These are phyloP conservation scores for Habropoda laboriosa DNA, from an alignment of 1,140 invertebrate genomes.

Conservation along the genomic window DNA sequence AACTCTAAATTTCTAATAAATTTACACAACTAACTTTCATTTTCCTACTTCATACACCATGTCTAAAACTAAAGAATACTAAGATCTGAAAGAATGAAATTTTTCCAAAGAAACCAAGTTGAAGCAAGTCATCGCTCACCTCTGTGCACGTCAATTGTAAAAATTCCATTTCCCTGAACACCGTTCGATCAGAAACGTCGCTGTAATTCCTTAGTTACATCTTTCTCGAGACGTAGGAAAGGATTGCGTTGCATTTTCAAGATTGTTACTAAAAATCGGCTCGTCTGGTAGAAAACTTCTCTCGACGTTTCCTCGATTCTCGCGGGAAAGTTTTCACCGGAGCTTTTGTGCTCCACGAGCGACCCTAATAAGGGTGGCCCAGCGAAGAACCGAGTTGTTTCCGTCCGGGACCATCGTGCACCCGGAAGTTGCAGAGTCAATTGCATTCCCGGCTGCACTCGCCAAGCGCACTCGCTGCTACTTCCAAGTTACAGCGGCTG, in stretches of 20 bases:
- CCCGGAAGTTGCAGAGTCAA: constrained; percentile 41
- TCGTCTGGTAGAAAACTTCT: constrained; percentile 6
- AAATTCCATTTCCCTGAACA: no score
- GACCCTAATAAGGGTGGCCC: constrained; percentile 32
- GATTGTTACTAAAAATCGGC: background rate
- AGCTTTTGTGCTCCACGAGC: constrained; percentile 21
- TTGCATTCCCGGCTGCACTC: constrained; percentile 16
- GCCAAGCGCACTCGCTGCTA: constrained; percentile 6
- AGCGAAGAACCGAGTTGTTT: constrained; percentile 11
- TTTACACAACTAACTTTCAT: no score
- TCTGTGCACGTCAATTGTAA: no score
- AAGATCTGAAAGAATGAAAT: no score
- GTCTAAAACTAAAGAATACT: no score
- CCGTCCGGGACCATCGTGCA: background rate
- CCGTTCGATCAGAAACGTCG: no score
- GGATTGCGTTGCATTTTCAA: background rate
- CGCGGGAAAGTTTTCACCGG: constrained; percentile 18
- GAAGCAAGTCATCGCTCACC: no score
- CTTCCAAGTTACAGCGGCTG: background rate
- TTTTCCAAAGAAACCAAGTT: no score
- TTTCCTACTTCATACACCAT: no score
- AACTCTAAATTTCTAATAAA: no score
- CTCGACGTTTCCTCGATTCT: constrained; percentile 2
- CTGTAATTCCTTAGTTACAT: background rate
- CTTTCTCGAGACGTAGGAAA: background rate